A percentile compares a stretch with the other conserved stretches of the same genome.
Evolutionary conservation across 2,797 vertebrate species (phyloP).

Genomic region (Galaxias olidus): DNA sequence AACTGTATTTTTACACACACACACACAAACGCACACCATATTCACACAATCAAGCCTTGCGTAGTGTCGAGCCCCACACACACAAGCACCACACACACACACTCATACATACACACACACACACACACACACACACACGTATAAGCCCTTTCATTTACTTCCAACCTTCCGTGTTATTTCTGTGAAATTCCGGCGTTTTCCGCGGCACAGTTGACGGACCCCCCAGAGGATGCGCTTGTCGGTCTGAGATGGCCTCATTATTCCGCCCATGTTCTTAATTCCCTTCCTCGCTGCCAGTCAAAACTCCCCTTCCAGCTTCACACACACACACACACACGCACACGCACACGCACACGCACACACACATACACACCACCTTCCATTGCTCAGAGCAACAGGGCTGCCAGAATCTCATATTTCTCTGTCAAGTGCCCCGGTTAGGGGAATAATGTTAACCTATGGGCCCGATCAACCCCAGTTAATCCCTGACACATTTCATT

Average conservation of each 20-base stretch:
- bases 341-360: conserved; percentile 4
- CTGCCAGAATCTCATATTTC: background rate
- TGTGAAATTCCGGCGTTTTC: conserved; percentile 25
- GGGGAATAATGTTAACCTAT: background rate
- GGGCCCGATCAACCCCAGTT: background rate
- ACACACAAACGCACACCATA: too few relatives aligned
- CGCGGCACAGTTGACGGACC: conserved; percentile 17
- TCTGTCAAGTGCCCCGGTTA: conserved; percentile 1
- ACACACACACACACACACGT: conserved; percentile 17
- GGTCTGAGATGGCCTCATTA: conserved; percentile 26
- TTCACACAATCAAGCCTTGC: too few relatives aligned
- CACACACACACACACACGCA: conserved; percentile 49
- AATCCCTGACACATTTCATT: background rate
- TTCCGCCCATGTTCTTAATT: conserved; percentile 52
- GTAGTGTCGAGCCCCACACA: too few relatives aligned
- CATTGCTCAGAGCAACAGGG: background rate
- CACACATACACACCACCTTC: background rate
- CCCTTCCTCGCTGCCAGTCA: conserved; percentile 42
- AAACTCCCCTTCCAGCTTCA: background rate
- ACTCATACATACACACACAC: conserved; percentile 1
- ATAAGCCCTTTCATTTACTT: background rate
- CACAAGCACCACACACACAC: conserved; percentile 3
- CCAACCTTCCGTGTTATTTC: background rate
- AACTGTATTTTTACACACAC: too few relatives aligned
- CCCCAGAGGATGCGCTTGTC: conserved; percentile 44